Base-by-base conservation (phyloP, 2,888 invertebrate genomes). In the Silvanus unidentatus region DNA sequence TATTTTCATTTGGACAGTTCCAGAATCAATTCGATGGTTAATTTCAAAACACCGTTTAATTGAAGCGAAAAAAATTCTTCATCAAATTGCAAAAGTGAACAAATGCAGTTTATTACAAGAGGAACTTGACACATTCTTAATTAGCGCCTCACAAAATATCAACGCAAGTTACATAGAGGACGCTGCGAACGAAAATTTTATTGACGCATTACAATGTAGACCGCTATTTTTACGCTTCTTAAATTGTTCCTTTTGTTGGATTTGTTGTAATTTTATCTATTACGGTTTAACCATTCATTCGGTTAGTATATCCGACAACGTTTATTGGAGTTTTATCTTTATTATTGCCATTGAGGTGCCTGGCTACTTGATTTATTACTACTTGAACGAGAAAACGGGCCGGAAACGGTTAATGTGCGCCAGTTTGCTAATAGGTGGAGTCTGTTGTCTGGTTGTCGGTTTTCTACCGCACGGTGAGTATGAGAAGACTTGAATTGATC, bases 241-340 rank as follows among this genome's bases (percentile, higher is more conserved):
- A 1, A 79, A 80, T 40, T 85, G 86, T 54, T 82, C 82, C 1
- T 77, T 84, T 50, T 84, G 84, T 71, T 87, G 86, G 86, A 77
- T 86, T 15, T 81, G 86, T 0, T 80, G 82, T 57, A 84, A 83
- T 1, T 80, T 88, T 51, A 82, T 87, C 12, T 89, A 86, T 65
- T 88, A 86, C 60, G 88, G 88, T 0, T 69, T 89, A 28, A 85
- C 85, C 1, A 76, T 88, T 43, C 86, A 86, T 67, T 81, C 87
- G 0, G 85, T 86, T 8, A 76, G 82, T 0, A 71, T 89, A 40
- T 81, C 80, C 10, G 86, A 87, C 1, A 80, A 86, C 65, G 80
- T 81, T 59, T 87, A 87, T 64, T 68, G 82, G 9, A 88, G 87
- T 70, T 88, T 84, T 61, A 81, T 86, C 32, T 69, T 81, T 39